Evolutionary conservation across 1,140 invertebrate species (phyloP).

Genomic region (Eriosoma lanigerum): DNA sequence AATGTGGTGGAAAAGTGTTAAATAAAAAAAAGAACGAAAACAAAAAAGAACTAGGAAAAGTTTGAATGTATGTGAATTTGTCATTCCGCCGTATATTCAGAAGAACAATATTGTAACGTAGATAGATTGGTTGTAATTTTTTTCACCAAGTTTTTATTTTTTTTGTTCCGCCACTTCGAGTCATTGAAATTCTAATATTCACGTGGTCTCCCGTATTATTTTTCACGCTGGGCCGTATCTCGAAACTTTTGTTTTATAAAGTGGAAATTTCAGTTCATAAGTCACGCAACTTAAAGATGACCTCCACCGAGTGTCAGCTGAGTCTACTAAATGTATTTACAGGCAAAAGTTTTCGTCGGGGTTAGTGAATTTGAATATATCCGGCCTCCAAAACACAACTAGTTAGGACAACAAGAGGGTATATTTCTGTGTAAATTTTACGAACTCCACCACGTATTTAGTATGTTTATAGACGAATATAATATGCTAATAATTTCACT

Average conservation of each 20-base stretch:
- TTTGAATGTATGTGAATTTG: slow-evolving; percentile 43
- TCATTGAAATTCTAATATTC: slow-evolving; percentile 41
- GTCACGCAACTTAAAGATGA: slow-evolving; percentile 31
- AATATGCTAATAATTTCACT: too few species aligned
- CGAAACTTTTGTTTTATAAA: slow-evolving; percentile 32
- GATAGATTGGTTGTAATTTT: slow-evolving; percentile 42
- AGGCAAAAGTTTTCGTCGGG: slow-evolving; percentile 25
- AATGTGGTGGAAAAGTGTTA: not conserved
- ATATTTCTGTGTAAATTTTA: not conserved
- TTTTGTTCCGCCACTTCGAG: not conserved
- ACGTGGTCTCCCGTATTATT: slow-evolving; percentile 11
- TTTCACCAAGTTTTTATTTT: slow-evolving; percentile 43
- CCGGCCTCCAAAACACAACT: not conserved
- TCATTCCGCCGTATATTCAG: slow-evolving; percentile 20
- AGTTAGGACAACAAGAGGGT: not conserved
- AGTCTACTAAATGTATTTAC: slow-evolving; percentile 13
- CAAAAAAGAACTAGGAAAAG: not conserved
- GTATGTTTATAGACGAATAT: too few species aligned
- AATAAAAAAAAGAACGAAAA: not conserved
- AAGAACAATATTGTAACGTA: not conserved
- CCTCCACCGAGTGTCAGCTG: slow-evolving; percentile 13
- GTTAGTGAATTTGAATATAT: slow-evolving; percentile 35
- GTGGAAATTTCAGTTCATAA: slow-evolving; percentile 30
- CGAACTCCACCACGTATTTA: too few species aligned
- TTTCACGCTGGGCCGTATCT: not conserved